phyloP scores from a whole-genome alignment of 2,888 invertebrate genomes.

The Horisme vitalbata region DNA sequence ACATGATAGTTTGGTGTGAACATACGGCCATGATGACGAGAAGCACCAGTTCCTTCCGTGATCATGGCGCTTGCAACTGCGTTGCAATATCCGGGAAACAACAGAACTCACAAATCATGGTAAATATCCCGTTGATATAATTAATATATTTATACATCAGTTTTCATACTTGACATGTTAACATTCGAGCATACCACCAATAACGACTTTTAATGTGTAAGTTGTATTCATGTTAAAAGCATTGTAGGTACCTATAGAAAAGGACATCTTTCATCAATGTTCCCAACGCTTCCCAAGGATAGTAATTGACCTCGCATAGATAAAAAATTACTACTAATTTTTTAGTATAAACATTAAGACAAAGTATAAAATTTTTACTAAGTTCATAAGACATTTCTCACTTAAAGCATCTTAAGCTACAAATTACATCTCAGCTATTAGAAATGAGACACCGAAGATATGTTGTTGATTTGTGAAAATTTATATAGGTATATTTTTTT shows the following conservation, averaged over 20 bases:
- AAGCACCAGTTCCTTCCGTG: too few species aligned
- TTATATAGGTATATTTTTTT: too few species aligned
- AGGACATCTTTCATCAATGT: conserved; percentile 33
- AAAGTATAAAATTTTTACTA: conserved; percentile 70
- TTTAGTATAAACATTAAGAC: conserved; percentile 67
- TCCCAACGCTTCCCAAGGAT: conserved; percentile 48
- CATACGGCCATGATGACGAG: too few species aligned
- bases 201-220: too few species aligned
- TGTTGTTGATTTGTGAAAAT: conserved; percentile 1
- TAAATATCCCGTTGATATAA: too few species aligned
- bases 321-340: conserved; percentile 60
- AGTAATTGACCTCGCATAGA: conserved; percentile 74
- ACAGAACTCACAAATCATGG: too few species aligned
- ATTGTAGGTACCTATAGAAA: conserved; percentile 26
- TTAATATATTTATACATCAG: too few species aligned
- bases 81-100: too few species aligned
- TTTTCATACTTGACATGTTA: too few species aligned
- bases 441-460: conserved; percentile 19
- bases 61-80: too few species aligned
- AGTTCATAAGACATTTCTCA: conserved; percentile 79
- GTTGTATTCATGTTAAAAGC: background rate
- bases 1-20: too few species aligned
- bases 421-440: conserved; percentile 44
- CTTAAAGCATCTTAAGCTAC: conserved; percentile 79
- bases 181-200: too few species aligned